Conservation (phyloP, 2,113 vertebrate species). For the Hystrix cristata region DNA sequence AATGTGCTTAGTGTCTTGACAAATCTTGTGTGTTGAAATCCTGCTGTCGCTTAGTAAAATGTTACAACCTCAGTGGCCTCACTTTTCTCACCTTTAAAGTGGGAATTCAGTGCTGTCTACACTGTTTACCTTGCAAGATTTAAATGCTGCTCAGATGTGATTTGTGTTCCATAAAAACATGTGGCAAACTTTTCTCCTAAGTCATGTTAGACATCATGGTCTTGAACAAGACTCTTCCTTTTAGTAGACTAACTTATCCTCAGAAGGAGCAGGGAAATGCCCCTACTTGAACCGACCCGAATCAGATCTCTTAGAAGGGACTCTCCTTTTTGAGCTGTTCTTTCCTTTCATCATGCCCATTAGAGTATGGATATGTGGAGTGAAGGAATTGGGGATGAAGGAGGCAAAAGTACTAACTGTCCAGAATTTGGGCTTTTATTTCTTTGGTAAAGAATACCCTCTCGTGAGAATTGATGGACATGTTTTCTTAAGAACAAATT, state of each 20-base stretch:
- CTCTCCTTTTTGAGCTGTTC: neutral
- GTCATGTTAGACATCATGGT: neutral
- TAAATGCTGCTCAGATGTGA: neutral
- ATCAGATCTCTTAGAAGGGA: neutral
- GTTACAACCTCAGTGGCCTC: neutral
- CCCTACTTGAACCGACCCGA: neutral
- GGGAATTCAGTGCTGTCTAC: neutral
- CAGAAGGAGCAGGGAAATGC: neutral
- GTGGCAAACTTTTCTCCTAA: neutral
- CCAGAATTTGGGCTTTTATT: neutral
- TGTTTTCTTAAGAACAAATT: conserved; percentile 77
- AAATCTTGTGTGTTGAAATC: neutral
- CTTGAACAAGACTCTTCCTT: neutral
- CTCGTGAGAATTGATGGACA: conserved; percentile 80
- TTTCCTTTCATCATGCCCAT: neutral
- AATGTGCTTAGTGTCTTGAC: neutral
- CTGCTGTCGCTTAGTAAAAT: neutral
- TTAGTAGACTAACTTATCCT: neutral
- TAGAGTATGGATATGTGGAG: neutral
- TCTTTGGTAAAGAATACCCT: conserved; percentile 69
- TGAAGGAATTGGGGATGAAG: neutral
- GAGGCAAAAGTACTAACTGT: neutral
- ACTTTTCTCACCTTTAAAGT: neutral
- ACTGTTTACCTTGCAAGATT: neutral
- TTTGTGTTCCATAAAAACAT: neutral